Base-by-base conservation (phyloP, 2,797 vertebrate genomes). In the Notolepis coatsorum region DNA sequence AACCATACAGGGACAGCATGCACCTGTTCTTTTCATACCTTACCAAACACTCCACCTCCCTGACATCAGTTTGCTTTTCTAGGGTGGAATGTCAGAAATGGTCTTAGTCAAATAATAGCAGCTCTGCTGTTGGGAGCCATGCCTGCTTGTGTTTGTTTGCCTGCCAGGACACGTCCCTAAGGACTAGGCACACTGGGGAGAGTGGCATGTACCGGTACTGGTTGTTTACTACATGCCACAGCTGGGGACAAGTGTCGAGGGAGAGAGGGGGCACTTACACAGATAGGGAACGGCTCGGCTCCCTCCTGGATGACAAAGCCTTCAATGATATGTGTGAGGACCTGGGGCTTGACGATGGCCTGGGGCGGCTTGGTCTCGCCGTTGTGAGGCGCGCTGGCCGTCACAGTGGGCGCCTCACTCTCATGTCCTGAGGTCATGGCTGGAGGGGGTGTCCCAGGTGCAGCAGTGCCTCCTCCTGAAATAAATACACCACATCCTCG, bases 221-320 rank as follows among this genome's bases (percentile, higher is more conserved):
- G 55, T 64, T 75, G 76, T 82, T 82, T 66, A 69, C 75, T 52
- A 23, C 73, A 68, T 58, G 4, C 3, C 13, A 45, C 55, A 31
- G 57, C 59, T 48, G 31, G 31, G 12, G 12, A 23, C 7, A 17
- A 0, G 27, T 20, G 7, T 20, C 8, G 13, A 3, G 30, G 23
- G 50, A 56, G 67, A 48, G 21, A 8, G 4, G 12, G 38, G 30
- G 7, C 51, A 89, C 87, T 89, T 70, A 89, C 80, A 85, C 95
- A 88, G 89, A 98, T 96, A 39, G 96, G 97, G 88, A 99, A 99
- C 1, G 97, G 97, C 85, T 98, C 96, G 0, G 96, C 96, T 77
- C 95, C 97, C 89, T 98, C 97, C 89, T 99, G 97, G 93, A 99
- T 99, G 88, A 99, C 96, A 76, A 99, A 99, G 82, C 97, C 97